Conservation (phyloP, 2,888 invertebrate species). For the Allacma fusca region DNA sequence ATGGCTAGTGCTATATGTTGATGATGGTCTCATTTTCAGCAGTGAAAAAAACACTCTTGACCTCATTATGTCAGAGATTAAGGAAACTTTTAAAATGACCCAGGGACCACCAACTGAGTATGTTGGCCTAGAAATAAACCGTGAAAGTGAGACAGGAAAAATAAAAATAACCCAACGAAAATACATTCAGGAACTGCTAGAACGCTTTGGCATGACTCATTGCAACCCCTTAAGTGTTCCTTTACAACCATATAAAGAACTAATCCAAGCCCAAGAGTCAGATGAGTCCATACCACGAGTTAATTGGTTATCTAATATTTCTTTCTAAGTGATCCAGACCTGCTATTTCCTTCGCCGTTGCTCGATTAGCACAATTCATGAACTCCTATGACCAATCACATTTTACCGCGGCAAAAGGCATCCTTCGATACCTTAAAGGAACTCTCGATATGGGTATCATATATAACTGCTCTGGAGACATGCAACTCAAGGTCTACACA, state of each 20-base stretch:
- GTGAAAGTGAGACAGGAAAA: not conserved
- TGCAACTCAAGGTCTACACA: conserved; percentile 56
- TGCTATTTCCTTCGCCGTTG: conserved; percentile 55
- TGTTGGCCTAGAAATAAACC: conserved; percentile 45
- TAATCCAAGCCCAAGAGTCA: not conserved
- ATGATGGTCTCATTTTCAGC: conserved; percentile 44
- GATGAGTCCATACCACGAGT: conserved; percentile 44
- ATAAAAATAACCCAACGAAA: conserved; percentile 19
- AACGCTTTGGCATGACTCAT: conserved; percentile 36
- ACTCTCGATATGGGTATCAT: conserved; percentile 58
- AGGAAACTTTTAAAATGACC: conserved; percentile 31
- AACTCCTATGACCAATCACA: conserved; percentile 47
- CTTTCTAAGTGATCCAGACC: conserved; percentile 53
- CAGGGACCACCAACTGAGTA: conserved; percentile 20
- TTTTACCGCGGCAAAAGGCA: conserved; percentile 62
- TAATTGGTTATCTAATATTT: conserved; percentile 55
- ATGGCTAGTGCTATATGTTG: conserved; percentile 41
- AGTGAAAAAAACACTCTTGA: not conserved
- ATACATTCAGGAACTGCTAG: conserved; percentile 29
- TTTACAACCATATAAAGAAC: conserved; percentile 41
- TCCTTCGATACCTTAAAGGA: conserved; percentile 62
- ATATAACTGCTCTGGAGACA: conserved; percentile 44
- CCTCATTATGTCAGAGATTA: not conserved
- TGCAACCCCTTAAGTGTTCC: conserved; percentile 20
- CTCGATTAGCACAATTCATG: conserved; percentile 53